These are phyloP conservation scores for Sphecodes monilicornis DNA, from an alignment of 2,888 invertebrate species.

Conservation along the genomic window DNA sequence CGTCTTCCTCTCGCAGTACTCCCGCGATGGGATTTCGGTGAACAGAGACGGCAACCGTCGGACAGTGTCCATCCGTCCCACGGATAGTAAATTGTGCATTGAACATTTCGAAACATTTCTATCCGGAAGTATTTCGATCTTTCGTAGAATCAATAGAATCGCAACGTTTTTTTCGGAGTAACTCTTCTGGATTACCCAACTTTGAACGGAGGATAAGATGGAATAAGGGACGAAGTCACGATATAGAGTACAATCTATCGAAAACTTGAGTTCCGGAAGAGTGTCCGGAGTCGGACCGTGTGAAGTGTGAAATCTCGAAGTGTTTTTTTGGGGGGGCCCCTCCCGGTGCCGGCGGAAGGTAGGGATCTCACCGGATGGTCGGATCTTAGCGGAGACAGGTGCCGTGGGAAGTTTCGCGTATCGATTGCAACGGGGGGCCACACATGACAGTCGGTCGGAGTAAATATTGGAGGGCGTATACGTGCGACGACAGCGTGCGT, in stretches of 20 bases:
- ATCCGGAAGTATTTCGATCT: background rate
- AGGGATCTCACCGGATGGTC: background rate
- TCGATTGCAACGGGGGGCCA: constrained; percentile 27
- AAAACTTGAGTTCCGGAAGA: constrained; percentile 12
- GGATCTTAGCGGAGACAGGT: background rate
- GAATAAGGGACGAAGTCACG: background rate
- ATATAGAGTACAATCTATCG: background rate
- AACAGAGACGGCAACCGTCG: background rate
- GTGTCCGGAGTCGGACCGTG: constrained; percentile 31
- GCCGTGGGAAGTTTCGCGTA: background rate
- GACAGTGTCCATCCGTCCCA: constrained; percentile 12
- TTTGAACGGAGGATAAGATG: background rate
- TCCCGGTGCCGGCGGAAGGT: background rate
- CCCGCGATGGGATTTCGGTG: constrained; percentile 32
- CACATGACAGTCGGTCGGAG: constrained; percentile 47
- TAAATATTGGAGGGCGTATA: constrained; percentile 51
- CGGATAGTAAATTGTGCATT: constrained; percentile 24
- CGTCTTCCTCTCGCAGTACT: background rate
- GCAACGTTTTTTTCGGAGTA: background rate
- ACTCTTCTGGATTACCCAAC: background rate
- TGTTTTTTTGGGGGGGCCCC: constrained; percentile 3
- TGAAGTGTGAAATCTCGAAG: constrained; percentile 57
- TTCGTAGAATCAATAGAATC: background rate
- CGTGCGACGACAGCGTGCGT: constrained; percentile 40
- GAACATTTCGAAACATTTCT: constrained; percentile 29